Conservation (phyloP, 2,797 vertebrate genomes). For the Oreochromis mossambicus region DNA sequence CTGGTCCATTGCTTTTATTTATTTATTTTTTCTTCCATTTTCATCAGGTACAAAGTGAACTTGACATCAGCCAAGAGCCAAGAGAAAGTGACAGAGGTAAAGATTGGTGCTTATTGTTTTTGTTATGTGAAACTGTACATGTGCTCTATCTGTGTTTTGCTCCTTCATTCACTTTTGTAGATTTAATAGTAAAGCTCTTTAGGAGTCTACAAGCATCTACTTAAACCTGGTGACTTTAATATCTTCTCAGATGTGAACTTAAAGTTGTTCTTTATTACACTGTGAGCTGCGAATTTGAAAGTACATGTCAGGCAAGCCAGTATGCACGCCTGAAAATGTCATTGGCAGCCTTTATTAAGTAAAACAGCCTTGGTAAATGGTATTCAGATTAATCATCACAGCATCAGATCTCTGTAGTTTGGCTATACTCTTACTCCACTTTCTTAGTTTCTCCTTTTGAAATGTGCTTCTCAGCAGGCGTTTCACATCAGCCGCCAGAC, state of each 20-base stretch:
- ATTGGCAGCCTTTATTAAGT: constrained; percentile 20
- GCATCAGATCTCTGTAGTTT: background rate
- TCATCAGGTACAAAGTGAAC: constrained; percentile 85
- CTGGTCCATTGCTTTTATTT: background rate
- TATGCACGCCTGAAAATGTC: constrained; percentile 22
- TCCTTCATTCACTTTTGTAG: background rate
- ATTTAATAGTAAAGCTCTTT: background rate
- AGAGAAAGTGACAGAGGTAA: constrained; percentile 81
- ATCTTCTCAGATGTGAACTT: background rate
- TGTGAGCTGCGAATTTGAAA: constrained; percentile 11
- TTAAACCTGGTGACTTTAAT: constrained; percentile 13
- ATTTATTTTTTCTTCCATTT: background rate
- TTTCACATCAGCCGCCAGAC: constrained; percentile 84
- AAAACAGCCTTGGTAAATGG: constrained; percentile 19
- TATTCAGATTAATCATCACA: constrained; percentile 18
- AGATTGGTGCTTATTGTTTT: background rate
- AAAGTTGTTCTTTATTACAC: constrained; percentile 21
- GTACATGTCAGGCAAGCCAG: background rate
- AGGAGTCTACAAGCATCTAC: constrained; percentile 3
- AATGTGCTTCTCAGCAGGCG: constrained; percentile 39
- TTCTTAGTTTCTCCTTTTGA: background rate
- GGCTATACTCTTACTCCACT: background rate
- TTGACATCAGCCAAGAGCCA: constrained; percentile 86
- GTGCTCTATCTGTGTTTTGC: background rate
- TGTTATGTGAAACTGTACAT: background rate